These are phyloP conservation scores for Halcyon senegalensis DNA, from an alignment of 2,113 vertebrate genomes.

Conservation along the genomic window DNA sequence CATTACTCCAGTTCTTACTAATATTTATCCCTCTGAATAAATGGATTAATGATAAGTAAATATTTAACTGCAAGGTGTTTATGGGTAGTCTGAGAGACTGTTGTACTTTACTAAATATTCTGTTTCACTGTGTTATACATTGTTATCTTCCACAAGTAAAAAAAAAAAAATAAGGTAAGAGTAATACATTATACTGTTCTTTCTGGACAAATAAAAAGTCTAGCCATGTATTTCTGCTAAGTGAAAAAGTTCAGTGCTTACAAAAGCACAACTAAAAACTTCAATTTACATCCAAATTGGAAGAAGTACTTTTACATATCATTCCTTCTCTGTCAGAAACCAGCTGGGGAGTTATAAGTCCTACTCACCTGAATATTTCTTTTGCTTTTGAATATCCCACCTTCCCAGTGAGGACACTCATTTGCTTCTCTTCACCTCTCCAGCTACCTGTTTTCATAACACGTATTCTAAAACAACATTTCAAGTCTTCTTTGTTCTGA, in stretches of 20 bases:
- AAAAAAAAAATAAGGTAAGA: background rate
- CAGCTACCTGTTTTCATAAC: background rate
- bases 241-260: background rate
- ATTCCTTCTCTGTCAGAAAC: background rate
- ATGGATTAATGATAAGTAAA: background rate
- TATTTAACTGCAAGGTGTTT: background rate
- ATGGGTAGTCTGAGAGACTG: background rate
- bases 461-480: background rate
- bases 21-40: background rate
- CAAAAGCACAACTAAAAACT: background rate
- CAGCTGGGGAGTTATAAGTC: background rate
- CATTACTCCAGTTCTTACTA: background rate
- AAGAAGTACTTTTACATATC: background rate
- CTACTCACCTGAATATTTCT: rapidly evolving
- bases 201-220: background rate
- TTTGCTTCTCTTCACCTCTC: background rate
- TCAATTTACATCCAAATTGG: background rate
- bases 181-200: background rate
- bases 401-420: rapidly evolving
- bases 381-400: background rate
- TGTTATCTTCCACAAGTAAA: background rate
- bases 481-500: rapidly evolving
- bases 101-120: background rate
- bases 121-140: rapidly evolving
- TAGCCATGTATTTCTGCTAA: background rate